These are phyloP conservation scores for Tor tambroides DNA, from an alignment of 2,113 vertebrate genomes.

Conservation along the genomic window DNA sequence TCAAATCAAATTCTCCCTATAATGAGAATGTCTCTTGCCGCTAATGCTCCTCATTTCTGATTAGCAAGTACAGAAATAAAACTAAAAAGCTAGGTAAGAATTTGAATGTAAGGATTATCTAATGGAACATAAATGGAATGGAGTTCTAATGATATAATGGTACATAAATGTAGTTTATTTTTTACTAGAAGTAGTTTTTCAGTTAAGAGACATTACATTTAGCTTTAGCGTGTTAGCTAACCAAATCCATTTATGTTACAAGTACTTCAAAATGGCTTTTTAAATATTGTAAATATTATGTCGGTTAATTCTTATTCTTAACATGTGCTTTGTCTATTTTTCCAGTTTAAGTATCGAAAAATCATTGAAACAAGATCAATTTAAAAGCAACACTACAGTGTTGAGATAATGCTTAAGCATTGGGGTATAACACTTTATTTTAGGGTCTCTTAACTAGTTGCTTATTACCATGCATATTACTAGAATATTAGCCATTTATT, in stretches of 20 bases:
- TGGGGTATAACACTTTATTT: too few relatives aligned
- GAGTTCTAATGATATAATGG: too few relatives aligned
- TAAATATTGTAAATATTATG: not conserved
- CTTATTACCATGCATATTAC: too few relatives aligned
- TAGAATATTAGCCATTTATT: too few relatives aligned
- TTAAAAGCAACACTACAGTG: not conserved
- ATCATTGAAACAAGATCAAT: not conserved
- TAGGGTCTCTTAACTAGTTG: too few relatives aligned
- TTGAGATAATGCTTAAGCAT: not conserved
- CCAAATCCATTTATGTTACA: not conserved
- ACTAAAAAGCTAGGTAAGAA: not conserved
- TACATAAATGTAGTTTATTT: not conserved
- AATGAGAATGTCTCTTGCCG: not conserved
- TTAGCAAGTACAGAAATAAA: not conserved
- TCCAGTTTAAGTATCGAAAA: not conserved
- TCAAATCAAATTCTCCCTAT: not conserved
- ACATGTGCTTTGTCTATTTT: not conserved
- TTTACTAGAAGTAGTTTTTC: not conserved
- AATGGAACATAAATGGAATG: not conserved
- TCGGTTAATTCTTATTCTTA: not conserved
- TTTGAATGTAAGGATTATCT: not conserved
- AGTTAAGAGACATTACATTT: not conserved
- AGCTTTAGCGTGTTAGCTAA: not conserved
- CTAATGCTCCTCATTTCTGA: not conserved
- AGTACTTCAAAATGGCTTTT: not conserved